A percentile compares a stretch with the other conserved stretches of the same genome.
Conservation (phyloP, 2,113 vertebrate species). For the Chauna torquata region DNA sequence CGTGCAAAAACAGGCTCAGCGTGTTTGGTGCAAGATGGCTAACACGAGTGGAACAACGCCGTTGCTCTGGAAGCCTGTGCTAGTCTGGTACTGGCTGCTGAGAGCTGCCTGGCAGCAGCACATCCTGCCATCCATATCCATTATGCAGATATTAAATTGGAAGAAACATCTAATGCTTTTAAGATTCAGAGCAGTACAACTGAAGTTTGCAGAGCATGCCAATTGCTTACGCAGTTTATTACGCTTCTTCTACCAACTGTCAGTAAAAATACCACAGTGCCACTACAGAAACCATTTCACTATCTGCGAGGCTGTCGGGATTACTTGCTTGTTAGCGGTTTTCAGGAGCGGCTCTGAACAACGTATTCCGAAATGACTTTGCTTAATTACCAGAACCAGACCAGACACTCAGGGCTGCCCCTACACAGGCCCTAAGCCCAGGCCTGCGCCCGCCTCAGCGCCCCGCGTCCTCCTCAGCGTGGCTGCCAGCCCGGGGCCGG, state of each 20-base stretch:
- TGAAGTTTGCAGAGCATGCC: conserved; percentile 1
- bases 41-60: background rate
- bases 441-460: background rate
- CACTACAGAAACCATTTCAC: background rate
- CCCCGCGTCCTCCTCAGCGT: background rate
- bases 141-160: conserved; percentile 43
- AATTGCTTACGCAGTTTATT: conserved; percentile 9
- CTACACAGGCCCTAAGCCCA: background rate
- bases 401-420: background rate
- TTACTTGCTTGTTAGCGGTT: background rate
- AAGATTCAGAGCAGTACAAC: conserved; percentile 47
- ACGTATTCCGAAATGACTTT: background rate
- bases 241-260: conserved; percentile 19
- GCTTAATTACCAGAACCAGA: background rate
- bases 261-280: background rate
- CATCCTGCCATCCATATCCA: conserved; percentile 24
- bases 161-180: conserved; percentile 54
- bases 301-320: background rate
- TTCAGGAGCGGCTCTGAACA: background rate
- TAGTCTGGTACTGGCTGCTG: background rate
- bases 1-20: background rate
- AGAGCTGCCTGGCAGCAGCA: background rate
- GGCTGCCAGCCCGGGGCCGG: background rate
- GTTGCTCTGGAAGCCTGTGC: background rate
- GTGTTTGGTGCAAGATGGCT: background rate